Evolutionary conservation across 2,113 vertebrate genomes (phyloP).

Genomic region (Notiomystis cincta): DNA sequence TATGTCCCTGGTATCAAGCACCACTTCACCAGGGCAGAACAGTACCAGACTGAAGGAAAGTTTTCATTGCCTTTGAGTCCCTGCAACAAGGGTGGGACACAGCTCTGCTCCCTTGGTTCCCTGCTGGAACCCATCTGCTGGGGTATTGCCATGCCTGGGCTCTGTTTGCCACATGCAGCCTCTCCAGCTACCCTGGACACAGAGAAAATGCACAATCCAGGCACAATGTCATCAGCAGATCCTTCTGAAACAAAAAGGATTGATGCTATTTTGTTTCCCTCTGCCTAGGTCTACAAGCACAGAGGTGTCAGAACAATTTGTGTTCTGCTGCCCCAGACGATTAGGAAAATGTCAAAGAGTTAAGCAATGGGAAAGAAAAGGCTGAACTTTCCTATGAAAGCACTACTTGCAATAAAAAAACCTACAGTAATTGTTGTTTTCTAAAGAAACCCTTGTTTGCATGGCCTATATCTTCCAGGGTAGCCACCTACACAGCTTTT

Average conservation of each 20-base stretch:
- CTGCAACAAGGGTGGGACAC: background rate
- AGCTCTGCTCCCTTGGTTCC: background rate
- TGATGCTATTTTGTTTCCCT: background rate
- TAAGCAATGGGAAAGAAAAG: background rate
- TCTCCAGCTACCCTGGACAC: background rate
- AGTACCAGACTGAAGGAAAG: background rate
- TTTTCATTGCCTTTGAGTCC: background rate
- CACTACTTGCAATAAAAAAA: slow-evolving; percentile 19
- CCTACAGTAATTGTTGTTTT: slow-evolving; percentile 16
- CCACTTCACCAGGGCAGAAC: background rate
- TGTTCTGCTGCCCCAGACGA: background rate
- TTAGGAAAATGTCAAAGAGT: background rate
- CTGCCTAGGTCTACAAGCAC: background rate
- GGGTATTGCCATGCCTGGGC: background rate
- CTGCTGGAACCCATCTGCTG: background rate
- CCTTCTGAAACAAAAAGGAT: background rate
- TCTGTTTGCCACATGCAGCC: background rate
- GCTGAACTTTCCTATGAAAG: background rate
- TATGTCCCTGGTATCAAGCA: background rate
- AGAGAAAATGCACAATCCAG: background rate
- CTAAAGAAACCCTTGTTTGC: slow-evolving; percentile 26
- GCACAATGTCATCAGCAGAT: background rate
- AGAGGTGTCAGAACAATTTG: background rate
- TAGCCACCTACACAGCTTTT: slow-evolving; percentile 64
- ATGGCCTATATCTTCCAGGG: slow-evolving; percentile 40